A percentile compares a stretch with the other conserved stretches of the same genome.
phyloP scores from a whole-genome alignment of 1,140 invertebrate species.

The Holcopasites calliopsidis region DNA sequence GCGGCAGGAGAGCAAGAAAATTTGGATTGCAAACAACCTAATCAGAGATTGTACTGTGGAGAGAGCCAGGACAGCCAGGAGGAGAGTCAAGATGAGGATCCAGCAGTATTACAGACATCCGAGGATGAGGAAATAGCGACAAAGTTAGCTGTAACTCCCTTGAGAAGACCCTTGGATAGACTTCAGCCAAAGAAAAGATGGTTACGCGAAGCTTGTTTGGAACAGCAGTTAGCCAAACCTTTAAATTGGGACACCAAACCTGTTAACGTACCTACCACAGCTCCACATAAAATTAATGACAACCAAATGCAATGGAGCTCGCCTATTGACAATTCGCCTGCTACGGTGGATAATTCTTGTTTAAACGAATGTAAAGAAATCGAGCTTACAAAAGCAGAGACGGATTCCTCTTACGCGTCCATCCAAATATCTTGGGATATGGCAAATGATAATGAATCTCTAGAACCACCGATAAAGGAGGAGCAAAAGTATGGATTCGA shows the following conservation, averaged over 20 bases:
- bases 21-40: conserved; percentile 66
- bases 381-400: neutral
- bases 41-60: conserved; percentile 68
- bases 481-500: conserved; percentile 33
- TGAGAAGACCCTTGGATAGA: conserved; percentile 73
- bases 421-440: conserved; percentile 17
- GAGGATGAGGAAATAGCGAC: conserved; percentile 70
- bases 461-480: neutral
- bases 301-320: conserved; percentile 45
- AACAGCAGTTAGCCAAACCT: conserved; percentile 78
- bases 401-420: conserved; percentile 9
- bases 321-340: neutral
- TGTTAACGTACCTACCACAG: conserved; percentile 16
- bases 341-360: neutral
- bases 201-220: conserved; percentile 81
- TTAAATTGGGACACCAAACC: conserved; percentile 75
- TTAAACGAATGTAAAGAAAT: conserved; percentile 7
- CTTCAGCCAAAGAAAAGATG: conserved; percentile 84
- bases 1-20: conserved; percentile 74
- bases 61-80: conserved; percentile 71
- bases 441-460: conserved; percentile 34
- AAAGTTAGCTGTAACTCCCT: conserved; percentile 69
- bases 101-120: conserved; percentile 68
- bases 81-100: conserved; percentile 77
- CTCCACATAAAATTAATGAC: conserved; percentile 32